Percentiles rank a stretch among this genome's conserved stretches.
phyloP scores from a whole-genome alignment of 2,113 vertebrate genomes.

The Pyrgilauda ruficollis region DNA sequence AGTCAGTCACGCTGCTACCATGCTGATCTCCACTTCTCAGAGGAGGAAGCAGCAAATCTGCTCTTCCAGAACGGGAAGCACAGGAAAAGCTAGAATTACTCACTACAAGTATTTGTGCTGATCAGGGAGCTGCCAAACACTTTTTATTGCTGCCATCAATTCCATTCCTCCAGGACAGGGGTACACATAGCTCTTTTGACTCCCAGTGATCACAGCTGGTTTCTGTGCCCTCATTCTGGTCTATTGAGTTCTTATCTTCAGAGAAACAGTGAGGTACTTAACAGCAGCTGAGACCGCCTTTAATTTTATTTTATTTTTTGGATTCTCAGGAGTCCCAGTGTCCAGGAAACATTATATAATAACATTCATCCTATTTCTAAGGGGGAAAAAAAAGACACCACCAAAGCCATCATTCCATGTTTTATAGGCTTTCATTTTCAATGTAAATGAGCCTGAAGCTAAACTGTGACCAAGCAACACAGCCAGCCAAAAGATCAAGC shows the following conservation, averaged over 20 bases:
- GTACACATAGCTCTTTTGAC: slow-evolving; percentile 3
- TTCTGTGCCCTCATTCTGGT: background rate
- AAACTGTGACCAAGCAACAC: background rate
- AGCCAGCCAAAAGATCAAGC: background rate
- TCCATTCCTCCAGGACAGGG: background rate
- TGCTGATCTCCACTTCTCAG: background rate
- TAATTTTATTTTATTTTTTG: background rate
- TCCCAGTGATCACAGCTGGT: slow-evolving; percentile 13
- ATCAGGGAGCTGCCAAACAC: slow-evolving; percentile 34
- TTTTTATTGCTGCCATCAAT: slow-evolving; percentile 52
- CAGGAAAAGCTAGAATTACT: slow-evolving; percentile 19
- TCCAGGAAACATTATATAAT: background rate
- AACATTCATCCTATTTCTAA: background rate
- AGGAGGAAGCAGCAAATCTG: background rate
- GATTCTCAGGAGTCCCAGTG: background rate
- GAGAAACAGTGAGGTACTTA: slow-evolving; percentile 16
- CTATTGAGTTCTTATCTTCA: slow-evolving; percentile 39
- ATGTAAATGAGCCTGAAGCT: background rate
- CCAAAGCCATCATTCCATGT: background rate
- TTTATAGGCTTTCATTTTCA: background rate
- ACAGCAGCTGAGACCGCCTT: background rate
- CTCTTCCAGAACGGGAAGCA: slow-evolving; percentile 38
- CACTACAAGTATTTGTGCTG: background rate
- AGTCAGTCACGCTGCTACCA: background rate
- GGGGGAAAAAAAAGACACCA: background rate